These are phyloP conservation scores for Pseudochromis fuscus DNA, from an alignment of 2,797 vertebrate genomes.

Conservation along the genomic window DNA sequence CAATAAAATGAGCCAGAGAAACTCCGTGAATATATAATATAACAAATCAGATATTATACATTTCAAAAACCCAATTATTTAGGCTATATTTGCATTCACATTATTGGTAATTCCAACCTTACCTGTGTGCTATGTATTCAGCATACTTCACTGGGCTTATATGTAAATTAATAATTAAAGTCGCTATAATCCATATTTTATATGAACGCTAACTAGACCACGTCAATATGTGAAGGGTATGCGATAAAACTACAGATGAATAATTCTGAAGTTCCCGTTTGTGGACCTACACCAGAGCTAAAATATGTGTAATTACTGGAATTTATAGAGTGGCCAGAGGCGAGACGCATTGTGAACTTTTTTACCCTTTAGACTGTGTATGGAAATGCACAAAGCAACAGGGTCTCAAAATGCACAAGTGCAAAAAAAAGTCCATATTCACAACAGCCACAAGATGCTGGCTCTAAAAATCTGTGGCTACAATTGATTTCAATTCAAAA, in stretches of 20 bases:
- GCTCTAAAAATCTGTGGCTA: no score
- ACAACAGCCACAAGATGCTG: no score
- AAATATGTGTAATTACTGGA: no score
- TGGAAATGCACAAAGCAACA: no score
- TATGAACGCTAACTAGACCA: not conserved
- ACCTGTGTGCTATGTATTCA: not conserved
- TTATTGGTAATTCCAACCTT: not conserved
- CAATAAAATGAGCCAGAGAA: conserved; percentile 5
- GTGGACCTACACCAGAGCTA: no score
- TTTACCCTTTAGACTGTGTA: no score
- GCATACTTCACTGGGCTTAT: not conserved
- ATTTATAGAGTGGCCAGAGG: no score
- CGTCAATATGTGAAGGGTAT: not conserved
- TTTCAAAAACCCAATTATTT: conserved; percentile 16
- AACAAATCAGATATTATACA: not conserved
- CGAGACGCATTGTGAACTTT: no score
- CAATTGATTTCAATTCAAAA: no score
- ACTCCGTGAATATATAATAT: not conserved
- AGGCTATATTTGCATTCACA: no score
- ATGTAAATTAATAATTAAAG: not conserved
- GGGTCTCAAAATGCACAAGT: no score
- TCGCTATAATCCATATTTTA: not conserved
- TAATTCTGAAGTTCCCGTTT: not conserved
- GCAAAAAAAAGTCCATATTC: no score
- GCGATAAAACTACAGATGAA: not conserved